Evolutionary conservation across 2,797 vertebrate genomes (phyloP), one percentile per base, ranked within the genome.

Genomic region (Enteromius mattozi): DNA sequence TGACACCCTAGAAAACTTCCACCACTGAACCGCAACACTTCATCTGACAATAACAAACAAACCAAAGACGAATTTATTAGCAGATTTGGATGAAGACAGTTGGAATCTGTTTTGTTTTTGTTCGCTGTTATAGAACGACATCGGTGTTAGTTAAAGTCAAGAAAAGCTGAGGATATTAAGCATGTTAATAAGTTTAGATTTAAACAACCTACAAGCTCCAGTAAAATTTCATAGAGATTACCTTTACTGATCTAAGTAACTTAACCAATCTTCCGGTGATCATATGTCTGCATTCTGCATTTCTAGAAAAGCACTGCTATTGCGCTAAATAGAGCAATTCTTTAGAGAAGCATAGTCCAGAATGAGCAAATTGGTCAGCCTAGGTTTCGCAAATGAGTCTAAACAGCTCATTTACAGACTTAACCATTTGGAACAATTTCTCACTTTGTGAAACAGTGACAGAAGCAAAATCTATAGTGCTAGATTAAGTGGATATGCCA

Each of bases 1-100:
- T 92, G 87, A 80, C 91, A 63, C 63, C 10, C 63, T 68, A 63
- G 54, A 54, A 74, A 84, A 82, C 68, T 82, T 88, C 70, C 77
- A 86, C 69, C 54, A 42, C 45, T 63, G 86, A 65, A 40, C 4
- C 7, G 65, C 19, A 78, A 7, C 68, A n/a, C 83, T 63, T 70
- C 82, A 74, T 71, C 30, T 76, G 59, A 76, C 78, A 81, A 80
- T 54, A 82, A 59, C 80, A 65, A 71, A 82, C 81, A 42, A 71
- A 86, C 49, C 75, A 61, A 12, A 19, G 13, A 16, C 7, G 9
- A 33, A 30, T 51, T 30, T 71, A 30, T 71, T 71, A 33, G 33
- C 66, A 49, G 6, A 37, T 78, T 59, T 47, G n/a, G 10, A 56
- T 30, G 40, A 24, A 61, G 16, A 63, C 24, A 5, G 35, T 30